These are phyloP conservation scores for Orthosia gothica DNA, from an alignment of 2,888 invertebrate species.

Conservation along the genomic window DNA sequence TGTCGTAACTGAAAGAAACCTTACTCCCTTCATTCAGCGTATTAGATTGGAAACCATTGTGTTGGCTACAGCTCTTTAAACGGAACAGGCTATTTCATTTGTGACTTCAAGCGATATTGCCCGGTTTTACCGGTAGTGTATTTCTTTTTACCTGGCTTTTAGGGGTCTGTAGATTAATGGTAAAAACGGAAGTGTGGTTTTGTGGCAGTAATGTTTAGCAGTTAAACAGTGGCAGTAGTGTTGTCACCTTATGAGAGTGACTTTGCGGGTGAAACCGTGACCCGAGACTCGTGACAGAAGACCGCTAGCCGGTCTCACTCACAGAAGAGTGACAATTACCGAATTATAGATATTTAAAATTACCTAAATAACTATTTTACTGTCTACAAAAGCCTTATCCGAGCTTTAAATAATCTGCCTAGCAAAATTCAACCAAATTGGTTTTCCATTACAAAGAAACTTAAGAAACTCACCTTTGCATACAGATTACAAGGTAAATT, in stretches of 20 bases:
- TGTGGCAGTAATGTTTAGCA: neutral
- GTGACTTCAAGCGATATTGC: conserved; percentile 30
- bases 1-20: conserved; percentile 49
- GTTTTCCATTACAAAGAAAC: conserved; percentile 8
- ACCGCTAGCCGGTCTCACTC: too few species aligned
- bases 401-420: neutral
- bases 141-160: conserved; percentile 17
- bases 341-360: too few species aligned
- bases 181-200: neutral
- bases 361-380: too few species aligned
- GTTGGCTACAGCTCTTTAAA: conserved; percentile 32
- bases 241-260: neutral
- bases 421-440: neutral
- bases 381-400: too few species aligned
- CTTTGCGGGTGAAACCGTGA: too few species aligned
- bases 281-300: too few species aligned
- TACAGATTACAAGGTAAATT: conserved; percentile 27
- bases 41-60: conserved; percentile 53
- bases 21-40: neutral
- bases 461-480: conserved; percentile 11
- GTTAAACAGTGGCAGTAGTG: neutral
- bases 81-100: conserved; percentile 35
- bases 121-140: neutral
- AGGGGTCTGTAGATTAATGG: neutral
- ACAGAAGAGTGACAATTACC: too few species aligned